Percentiles rank a stretch among this genome's conserved stretches.
phyloP scores from a whole-genome alignment of 2,113 vertebrate species.

The Dascyllus trimaculatus region DNA sequence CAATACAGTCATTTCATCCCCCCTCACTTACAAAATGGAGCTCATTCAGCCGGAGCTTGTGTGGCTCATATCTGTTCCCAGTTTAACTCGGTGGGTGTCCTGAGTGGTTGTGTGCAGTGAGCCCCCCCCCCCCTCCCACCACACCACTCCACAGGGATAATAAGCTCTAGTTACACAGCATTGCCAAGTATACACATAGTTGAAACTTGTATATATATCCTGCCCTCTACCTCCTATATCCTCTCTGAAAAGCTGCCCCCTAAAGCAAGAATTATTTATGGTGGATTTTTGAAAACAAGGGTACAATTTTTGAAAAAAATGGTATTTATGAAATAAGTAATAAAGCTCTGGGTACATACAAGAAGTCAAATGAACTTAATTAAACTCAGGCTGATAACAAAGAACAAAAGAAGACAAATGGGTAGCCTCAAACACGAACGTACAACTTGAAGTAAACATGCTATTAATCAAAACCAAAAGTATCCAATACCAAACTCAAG shows the following conservation, averaged over 20 bases:
- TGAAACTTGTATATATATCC: conserved; percentile 45
- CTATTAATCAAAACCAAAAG: no score
- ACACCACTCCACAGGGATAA: conserved; percentile 32
- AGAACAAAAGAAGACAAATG: no score
- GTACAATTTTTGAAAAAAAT: no score
- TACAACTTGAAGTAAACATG: no score
- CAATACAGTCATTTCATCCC: conserved; percentile 49
- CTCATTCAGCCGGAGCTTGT: not conserved
- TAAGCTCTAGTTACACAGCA: conserved; percentile 49
- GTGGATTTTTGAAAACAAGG: no score
- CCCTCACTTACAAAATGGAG: not conserved
- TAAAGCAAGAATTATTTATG: conserved; percentile 12
- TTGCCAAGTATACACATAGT: conserved; percentile 44
- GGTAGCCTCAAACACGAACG: no score
- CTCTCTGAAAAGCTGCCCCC: conserved; percentile 26
- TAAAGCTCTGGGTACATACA: no score
- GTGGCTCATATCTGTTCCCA: not conserved
- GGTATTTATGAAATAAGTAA: no score
- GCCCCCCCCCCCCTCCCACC: not conserved
- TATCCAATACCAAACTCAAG: no score
- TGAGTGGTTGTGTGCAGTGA: conserved; percentile 21
- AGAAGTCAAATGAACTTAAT: no score
- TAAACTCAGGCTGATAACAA: no score
- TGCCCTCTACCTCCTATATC: conserved; percentile 17
- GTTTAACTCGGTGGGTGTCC: conserved; percentile 58